A percentile compares a stretch with the other conserved stretches of the same genome.
Conservation (phyloP, 2,888 invertebrate genomes). For the Coleophora flavipennella region DNA sequence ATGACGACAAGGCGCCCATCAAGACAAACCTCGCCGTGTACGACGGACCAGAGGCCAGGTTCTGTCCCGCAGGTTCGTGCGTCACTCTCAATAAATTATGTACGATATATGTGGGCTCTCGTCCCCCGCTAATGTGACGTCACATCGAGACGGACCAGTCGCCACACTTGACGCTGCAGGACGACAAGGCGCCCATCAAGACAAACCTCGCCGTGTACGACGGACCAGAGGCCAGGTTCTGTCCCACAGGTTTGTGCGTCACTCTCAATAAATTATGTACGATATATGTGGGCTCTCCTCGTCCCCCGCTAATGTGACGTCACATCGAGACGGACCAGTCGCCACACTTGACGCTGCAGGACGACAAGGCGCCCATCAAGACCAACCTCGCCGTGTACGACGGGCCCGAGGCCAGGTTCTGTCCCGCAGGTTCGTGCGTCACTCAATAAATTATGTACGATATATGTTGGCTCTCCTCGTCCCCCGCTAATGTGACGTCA, state of each 20-base stretch:
- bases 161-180: conserved; percentile 91
- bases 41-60: conserved; percentile 96
- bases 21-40: conserved; percentile 86
- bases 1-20: conserved; percentile 91
- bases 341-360: conserved; percentile 91
- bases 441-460: no score
- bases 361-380: conserved; percentile 92
- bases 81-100: no score
- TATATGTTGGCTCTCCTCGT: no score
- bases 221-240: conserved; percentile 97
- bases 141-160: conserved; percentile 98
- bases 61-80: conserved; percentile 93
- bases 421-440: conserved; percentile 87
- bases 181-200: conserved; percentile 92
- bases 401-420: conserved; percentile 97
- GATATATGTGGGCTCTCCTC: no score
- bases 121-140: no score
- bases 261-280: no score
- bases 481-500: no score
- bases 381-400: conserved; percentile 88
- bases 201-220: conserved; percentile 88
- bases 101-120: no score
- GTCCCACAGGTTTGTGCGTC: conserved; percentile 87
- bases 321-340: conserved; percentile 98
- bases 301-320: no score